These are phyloP conservation scores for Diplazon laetatorius DNA, from an alignment of 2,888 invertebrate genomes.

Conservation along the genomic window DNA sequence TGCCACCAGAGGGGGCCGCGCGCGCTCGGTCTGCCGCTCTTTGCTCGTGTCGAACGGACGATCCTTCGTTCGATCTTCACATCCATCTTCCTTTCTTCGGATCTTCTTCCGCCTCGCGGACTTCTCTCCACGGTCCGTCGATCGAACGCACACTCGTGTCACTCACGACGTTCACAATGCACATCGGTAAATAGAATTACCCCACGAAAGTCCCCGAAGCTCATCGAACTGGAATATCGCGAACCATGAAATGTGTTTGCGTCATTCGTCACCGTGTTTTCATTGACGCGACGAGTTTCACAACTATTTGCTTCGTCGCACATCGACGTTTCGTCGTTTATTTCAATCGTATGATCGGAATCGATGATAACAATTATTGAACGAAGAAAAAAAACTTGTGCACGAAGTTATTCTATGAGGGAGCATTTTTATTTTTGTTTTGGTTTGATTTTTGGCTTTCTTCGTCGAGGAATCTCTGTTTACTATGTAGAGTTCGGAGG, in stretches of 20 bases:
- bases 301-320: too few relatives aligned
- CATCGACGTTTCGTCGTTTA: too few relatives aligned
- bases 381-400: too few relatives aligned
- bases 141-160: constrained; percentile 36
- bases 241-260: not conserved
- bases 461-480: too few relatives aligned
- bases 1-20: constrained; percentile 17
- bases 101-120: constrained; percentile 54
- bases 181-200: not conserved
- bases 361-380: too few relatives aligned
- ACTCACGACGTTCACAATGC: constrained; percentile 29
- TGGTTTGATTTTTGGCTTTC: too few relatives aligned
- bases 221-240: not conserved
- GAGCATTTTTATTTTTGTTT: too few relatives aligned
- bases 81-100: constrained; percentile 62
- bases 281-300: too few relatives aligned
- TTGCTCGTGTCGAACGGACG: constrained; percentile 43
- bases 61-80: constrained; percentile 56
- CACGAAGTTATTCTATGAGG: too few relatives aligned
- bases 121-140: constrained; percentile 43
- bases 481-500: too few relatives aligned
- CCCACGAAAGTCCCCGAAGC: not conserved
- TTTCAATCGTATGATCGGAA: too few relatives aligned
- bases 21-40: constrained; percentile 30
- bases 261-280: too few relatives aligned